Conservation (phyloP, 2,888 invertebrate genomes). For the Amblyjoppa fuscipennis region DNA sequence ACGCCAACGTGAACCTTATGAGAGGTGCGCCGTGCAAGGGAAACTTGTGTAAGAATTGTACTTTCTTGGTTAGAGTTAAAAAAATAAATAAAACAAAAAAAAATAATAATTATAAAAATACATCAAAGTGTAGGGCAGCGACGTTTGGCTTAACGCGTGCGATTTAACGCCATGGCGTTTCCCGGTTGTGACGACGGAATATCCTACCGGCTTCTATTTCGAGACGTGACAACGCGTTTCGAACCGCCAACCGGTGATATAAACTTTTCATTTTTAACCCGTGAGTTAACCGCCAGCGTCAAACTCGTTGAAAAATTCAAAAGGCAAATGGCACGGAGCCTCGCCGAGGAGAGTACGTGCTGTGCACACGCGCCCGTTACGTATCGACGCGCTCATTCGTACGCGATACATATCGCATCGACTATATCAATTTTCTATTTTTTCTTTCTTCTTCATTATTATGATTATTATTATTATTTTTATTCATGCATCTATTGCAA, state of each 20-base stretch:
- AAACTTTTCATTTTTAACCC: slow-evolving; percentile 64
- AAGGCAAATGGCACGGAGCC: slow-evolving; percentile 26
- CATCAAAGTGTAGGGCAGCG: neutral
- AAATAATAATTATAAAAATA: neutral
- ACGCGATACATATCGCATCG: slow-evolving; percentile 24
- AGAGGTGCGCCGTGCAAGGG: neutral
- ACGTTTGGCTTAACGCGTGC: slow-evolving; percentile 14
- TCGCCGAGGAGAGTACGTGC: neutral
- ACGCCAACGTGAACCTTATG: neutral
- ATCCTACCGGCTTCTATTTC: slow-evolving; percentile 64
- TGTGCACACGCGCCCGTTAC: slow-evolving; percentile 17
- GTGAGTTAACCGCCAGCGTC: slow-evolving; percentile 42
- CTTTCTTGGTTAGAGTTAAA: neutral
- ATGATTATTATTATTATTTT: neutral
- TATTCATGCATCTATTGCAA: neutral
- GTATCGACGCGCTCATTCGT: slow-evolving; percentile 22
- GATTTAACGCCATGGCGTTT: slow-evolving; percentile 26
- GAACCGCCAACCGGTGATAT: slow-evolving; percentile 46
- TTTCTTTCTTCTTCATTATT: neutral
- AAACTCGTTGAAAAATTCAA: slow-evolving; percentile 46
- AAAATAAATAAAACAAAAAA: neutral
- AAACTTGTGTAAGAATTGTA: neutral
- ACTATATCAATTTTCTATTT: neutral
- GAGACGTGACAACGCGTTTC: slow-evolving; percentile 59
- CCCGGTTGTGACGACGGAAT: slow-evolving; percentile 41